Conservation (phyloP, 1,140 invertebrate species). For the Daktulosphaira vitifoliae region DNA sequence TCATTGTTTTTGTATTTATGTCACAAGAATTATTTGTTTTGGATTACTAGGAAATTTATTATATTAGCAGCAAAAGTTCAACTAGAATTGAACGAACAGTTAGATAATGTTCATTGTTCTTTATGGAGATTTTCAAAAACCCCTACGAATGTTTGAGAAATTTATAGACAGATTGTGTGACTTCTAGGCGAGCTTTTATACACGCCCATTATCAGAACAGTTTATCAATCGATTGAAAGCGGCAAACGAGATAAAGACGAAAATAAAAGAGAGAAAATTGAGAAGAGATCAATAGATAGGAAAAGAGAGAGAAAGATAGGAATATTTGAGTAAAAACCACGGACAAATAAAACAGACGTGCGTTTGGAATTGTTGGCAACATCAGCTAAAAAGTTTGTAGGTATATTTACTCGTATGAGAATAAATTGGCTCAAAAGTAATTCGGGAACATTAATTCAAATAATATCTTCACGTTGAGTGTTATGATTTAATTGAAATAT, state of each 20-base stretch:
- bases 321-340: constrained; percentile 14
- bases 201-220: constrained; percentile 20
- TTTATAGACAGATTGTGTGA: constrained; percentile 26
- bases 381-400: constrained; percentile 17
- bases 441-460: no score
- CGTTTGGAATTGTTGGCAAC: constrained; percentile 13
- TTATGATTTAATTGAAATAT: no score
- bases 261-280: background rate
- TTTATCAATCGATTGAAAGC: constrained; percentile 13
- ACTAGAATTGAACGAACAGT: no score
- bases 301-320: background rate
- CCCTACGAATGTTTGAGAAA: constrained; percentile 2
- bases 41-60: no score
- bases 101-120: no score
- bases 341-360: constrained; percentile 12
- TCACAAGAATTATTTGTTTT: no score
- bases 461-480: no score
- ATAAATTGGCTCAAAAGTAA: no score
- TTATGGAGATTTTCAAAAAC: constrained; percentile 11
- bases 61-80: no score
- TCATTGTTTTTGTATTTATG: no score
- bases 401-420: background rate
- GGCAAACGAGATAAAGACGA: no score
- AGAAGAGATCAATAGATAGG: background rate
- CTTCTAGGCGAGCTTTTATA: constrained; percentile 11